A percentile compares a stretch with the other conserved stretches of the same genome.
phyloP scores from a whole-genome alignment of 2,888 invertebrate species.

The Lutraria lutraria region DNA sequence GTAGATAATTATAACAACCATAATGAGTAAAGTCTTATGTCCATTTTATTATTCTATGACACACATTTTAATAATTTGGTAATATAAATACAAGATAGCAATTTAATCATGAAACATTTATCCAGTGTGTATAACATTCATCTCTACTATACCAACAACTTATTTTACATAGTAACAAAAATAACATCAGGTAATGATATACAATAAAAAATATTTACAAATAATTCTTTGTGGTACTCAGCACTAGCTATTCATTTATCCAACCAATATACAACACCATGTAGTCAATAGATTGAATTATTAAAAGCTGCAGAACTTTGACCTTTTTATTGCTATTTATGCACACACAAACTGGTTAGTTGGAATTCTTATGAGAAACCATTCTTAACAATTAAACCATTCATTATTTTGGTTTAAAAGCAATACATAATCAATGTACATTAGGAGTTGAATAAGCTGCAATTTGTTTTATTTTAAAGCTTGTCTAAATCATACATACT shows the following conservation, averaged over 20 bases:
- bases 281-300: background rate
- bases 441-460: too few species aligned
- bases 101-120: conserved; percentile 6
- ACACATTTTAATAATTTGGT: conserved; percentile 23
- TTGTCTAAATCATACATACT: too few species aligned
- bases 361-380: too few species aligned
- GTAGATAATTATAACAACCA: background rate
- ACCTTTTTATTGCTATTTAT: too few species aligned
- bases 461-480: too few species aligned
- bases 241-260: background rate
- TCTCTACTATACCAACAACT: background rate
- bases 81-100: conserved; percentile 1
- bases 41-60: conserved; percentile 25
- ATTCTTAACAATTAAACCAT: too few species aligned
- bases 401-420: too few species aligned
- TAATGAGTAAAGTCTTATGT: background rate
- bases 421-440: too few species aligned
- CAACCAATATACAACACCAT: background rate
- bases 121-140: background rate
- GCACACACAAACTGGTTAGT: too few species aligned
- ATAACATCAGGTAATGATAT: background rate
- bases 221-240: background rate
- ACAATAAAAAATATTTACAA: conserved; percentile 13
- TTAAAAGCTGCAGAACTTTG: too few species aligned
- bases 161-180: conserved; percentile 12